Evolutionary conservation across 2,113 vertebrate genomes (phyloP).

Genomic region (Cinclus mexicanus): DNA sequence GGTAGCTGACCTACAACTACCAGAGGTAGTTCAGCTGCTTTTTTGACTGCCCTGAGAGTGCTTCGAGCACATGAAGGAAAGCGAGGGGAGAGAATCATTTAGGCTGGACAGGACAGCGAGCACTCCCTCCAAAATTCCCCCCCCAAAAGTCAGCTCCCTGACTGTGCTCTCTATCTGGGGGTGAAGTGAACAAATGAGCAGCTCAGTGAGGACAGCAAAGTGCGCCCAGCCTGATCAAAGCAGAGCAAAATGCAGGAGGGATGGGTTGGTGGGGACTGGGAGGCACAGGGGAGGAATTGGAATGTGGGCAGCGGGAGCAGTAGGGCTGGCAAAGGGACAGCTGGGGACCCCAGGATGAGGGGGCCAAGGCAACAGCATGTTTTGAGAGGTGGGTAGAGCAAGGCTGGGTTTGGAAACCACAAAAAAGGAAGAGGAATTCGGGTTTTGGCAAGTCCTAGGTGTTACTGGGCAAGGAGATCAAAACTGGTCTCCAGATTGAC

Average conservation of each 20-base stretch:
- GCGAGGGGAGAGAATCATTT: neutral
- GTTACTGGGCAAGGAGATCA: neutral
- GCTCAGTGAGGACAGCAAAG: neutral
- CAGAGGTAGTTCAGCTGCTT: neutral
- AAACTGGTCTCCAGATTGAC: neutral
- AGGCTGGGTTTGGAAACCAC: neutral
- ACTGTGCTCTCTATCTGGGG: neutral
- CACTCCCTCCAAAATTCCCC: neutral
- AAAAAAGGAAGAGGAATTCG: neutral
- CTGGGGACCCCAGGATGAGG: neutral
- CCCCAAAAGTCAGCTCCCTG: neutral
- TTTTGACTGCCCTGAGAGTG: neutral
- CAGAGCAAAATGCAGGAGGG: neutral
- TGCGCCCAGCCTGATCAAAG: neutral
- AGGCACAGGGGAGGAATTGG: rapidly evolving
- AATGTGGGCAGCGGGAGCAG: neutral
- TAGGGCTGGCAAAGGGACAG: neutral
- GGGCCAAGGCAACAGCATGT: rapidly evolving
- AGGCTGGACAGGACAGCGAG: neutral
- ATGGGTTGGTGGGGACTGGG: rapidly evolving
- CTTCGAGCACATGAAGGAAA: neutral
- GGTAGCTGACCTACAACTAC: neutral
- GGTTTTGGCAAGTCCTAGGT: neutral
- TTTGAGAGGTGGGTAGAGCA: neutral
- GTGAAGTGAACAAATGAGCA: neutral